phyloP scores from a whole-genome alignment of 2,888 invertebrate species.

The Spatulosminthurus flaviceps region DNA sequence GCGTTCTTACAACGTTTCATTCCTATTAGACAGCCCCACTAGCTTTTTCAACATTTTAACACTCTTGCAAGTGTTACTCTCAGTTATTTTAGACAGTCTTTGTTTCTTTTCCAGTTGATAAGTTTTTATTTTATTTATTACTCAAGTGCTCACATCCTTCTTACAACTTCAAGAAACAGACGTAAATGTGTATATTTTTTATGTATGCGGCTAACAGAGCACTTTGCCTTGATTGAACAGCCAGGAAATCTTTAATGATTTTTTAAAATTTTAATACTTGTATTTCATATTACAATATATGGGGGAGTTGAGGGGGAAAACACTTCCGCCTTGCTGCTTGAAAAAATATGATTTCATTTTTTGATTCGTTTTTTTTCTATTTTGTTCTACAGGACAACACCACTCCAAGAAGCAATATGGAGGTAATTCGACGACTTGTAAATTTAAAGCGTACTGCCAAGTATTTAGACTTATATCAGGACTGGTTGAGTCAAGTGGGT shows the following conservation, averaged over 20 bases:
- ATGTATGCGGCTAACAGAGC: background rate
- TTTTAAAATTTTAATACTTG: background rate
- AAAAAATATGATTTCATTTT: conserved; percentile 5
- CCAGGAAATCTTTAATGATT: background rate
- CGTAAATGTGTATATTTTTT: too few relatives aligned
- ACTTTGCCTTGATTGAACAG: background rate
- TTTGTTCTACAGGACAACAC: conserved; percentile 28
- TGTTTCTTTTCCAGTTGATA: too few relatives aligned
- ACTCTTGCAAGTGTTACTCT: too few relatives aligned
- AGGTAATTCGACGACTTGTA: conserved; percentile 22
- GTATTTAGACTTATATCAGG: background rate
- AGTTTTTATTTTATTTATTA: too few relatives aligned
- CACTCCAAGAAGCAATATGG: conserved; percentile 48
- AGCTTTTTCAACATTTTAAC: too few relatives aligned
- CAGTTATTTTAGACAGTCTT: too few relatives aligned
- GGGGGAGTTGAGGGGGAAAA: background rate
- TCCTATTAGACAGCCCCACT: too few relatives aligned
- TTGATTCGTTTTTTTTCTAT: conserved; percentile 4
- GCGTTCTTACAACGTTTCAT: too few relatives aligned
- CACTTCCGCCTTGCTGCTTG: background rate
- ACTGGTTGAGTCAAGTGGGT: conserved; percentile 14
- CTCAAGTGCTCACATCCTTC: too few relatives aligned
- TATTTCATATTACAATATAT: background rate
- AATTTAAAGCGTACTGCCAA: background rate
- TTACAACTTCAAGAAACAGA: too few relatives aligned